Conservation (phyloP, 2,888 invertebrate species). For the Epinotia demarniana region DNA sequence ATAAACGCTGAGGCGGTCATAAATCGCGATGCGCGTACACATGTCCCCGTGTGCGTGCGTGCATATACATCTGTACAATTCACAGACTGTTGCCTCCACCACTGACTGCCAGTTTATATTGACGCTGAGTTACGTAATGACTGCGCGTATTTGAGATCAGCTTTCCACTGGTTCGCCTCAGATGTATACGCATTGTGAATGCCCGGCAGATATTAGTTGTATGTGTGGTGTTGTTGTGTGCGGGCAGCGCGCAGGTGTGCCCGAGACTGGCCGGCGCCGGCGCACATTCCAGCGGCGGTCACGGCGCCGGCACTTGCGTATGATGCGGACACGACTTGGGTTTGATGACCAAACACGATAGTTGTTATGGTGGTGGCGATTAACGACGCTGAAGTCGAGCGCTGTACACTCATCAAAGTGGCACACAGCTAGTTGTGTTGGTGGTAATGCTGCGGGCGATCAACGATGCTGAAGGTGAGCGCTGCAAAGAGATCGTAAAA, state of each 20-base stretch:
- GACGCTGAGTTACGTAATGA: background rate
- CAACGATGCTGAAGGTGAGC: background rate
- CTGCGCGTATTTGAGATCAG: background rate
- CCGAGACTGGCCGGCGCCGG: slow-evolving; percentile 87
- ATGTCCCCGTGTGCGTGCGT: slow-evolving; percentile 47
- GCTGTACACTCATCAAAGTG: background rate
- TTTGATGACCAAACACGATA: slow-evolving; percentile 32
- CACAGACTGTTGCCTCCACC: background rate
- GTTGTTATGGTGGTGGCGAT: slow-evolving; percentile 4
- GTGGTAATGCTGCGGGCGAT: background rate
- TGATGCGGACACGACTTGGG: slow-evolving; percentile 37
- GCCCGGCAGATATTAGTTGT: slow-evolving; percentile 43
- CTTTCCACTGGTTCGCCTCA: background rate
- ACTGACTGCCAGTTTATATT: background rate
- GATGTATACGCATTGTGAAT: background rate
- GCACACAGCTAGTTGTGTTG: too few relatives aligned
- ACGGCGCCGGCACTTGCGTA: slow-evolving; percentile 57
- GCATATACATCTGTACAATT: slow-evolving; percentile 50
- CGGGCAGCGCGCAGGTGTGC: slow-evolving; percentile 85
- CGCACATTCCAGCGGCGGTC: slow-evolving; percentile 85
- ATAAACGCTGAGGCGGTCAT: slow-evolving; percentile 53
- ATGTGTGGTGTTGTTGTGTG: slow-evolving; percentile 52
- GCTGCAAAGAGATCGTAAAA: background rate
- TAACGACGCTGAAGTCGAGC: background rate
- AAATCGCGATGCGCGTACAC: slow-evolving; percentile 59